Conservation (phyloP, 1,140 invertebrate genomes). For the Drosophila watanabei region DNA sequence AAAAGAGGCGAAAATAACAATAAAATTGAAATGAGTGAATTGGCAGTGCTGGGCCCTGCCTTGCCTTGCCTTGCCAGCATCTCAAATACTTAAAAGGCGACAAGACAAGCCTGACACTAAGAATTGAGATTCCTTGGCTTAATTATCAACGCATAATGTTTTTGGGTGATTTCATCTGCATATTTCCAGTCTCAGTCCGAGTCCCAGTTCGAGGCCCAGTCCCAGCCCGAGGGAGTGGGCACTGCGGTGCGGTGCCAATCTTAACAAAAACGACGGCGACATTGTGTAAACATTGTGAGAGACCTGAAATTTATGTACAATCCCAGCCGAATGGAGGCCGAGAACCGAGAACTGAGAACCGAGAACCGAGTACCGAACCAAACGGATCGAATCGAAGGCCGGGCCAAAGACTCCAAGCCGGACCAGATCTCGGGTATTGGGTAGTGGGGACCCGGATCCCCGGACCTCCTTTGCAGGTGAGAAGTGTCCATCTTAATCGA, state of each 20-base stretch:
- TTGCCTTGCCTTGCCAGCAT: constrained; percentile 11
- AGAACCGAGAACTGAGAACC: too few relatives aligned
- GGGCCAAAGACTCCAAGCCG: constrained; percentile 5
- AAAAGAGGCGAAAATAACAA: constrained; percentile 61
- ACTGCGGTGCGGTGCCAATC: constrained; percentile 35
- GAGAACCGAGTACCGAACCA: constrained; percentile 22
- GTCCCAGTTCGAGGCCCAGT: neutral
- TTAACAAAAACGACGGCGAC: constrained; percentile 57
- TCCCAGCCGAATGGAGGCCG: constrained; percentile 51
- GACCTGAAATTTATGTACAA: constrained; percentile 79
- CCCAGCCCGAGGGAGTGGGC: constrained; percentile 16
- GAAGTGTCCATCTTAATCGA: constrained; percentile 84
- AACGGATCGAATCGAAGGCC: constrained; percentile 35
- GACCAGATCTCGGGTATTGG: constrained; percentile 22
- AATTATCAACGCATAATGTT: constrained; percentile 82
- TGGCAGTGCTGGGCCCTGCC: constrained; percentile 55
- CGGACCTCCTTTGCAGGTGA: constrained; percentile 72
- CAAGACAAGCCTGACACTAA: constrained; percentile 68
- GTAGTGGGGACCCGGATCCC: constrained; percentile 17
- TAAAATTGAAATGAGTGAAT: constrained; percentile 82
- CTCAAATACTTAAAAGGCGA: constrained; percentile 65
- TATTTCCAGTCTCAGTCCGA: constrained; percentile 56
- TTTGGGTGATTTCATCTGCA: constrained; percentile 82
- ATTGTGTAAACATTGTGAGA: constrained; percentile 81
- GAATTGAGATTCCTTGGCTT: constrained; percentile 76